These are phyloP conservation scores for Hypercompe scribonia DNA, from an alignment of 2,888 invertebrate genomes.

Conservation along the genomic window DNA sequence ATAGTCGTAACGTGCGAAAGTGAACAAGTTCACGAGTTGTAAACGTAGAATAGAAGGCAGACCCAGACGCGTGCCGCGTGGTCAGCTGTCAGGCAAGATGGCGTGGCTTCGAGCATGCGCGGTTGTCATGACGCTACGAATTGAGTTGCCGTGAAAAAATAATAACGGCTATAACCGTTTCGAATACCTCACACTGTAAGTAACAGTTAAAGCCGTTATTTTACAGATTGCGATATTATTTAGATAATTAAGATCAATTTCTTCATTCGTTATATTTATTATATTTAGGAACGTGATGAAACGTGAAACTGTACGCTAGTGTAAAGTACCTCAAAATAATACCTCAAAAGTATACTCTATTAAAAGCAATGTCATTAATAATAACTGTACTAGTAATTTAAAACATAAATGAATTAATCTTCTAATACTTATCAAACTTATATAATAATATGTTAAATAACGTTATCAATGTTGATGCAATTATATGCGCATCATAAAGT, in stretches of 20 bases:
- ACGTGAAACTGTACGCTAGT: background rate
- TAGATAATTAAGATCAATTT: background rate
- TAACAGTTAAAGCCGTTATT: background rate
- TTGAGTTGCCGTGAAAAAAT: background rate
- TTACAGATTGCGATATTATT: background rate
- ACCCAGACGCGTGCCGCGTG: constrained; percentile 49
- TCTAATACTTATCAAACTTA: too few species aligned
- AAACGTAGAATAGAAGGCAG: constrained; percentile 4
- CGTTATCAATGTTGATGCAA: too few species aligned
- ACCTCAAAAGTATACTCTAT: too few species aligned
- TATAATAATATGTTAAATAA: too few species aligned
- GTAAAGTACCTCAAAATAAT: too few species aligned
- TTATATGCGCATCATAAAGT: background rate
- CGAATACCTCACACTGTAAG: background rate
- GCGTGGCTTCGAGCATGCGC: constrained; percentile 66
- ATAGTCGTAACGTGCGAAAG: background rate
- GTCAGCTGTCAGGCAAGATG: constrained; percentile 52
- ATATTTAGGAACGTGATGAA: background rate
- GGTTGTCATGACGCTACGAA: constrained; percentile 66
- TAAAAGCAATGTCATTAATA: too few species aligned
- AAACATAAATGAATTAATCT: background rate
- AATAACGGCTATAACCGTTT: constrained; percentile 7
- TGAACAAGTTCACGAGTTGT: constrained; percentile 7
- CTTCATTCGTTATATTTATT: background rate
- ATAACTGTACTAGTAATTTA: too few species aligned